Conservation (phyloP, 2,888 invertebrate genomes). For the Mesochorus sp. region DNA sequence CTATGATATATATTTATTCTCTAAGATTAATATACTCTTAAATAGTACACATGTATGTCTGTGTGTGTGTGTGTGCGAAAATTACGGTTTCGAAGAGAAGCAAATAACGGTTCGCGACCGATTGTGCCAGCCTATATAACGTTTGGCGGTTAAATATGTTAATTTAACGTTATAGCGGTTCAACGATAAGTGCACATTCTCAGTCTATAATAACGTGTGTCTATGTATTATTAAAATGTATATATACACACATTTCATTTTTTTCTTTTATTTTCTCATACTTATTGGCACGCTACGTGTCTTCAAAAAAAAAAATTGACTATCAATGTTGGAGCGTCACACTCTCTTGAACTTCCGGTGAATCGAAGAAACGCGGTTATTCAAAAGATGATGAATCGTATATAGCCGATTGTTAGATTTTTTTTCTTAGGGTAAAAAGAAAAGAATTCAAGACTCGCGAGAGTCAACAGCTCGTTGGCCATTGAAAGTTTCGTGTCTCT, state of each 20-base stretch:
- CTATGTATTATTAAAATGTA: not conserved
- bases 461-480: conserved; percentile 40
- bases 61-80: conserved; percentile 13
- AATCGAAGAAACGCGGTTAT: conserved; percentile 12
- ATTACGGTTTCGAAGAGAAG: conserved; percentile 28
- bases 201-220: not conserved
- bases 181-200: conserved; percentile 19
- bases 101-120: conserved; percentile 40
- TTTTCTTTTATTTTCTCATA: no score
- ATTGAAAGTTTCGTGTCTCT: conserved; percentile 25
- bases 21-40: not conserved
- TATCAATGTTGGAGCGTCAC: conserved; percentile 8
- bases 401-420: not conserved
- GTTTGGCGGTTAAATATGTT: conserved; percentile 43
- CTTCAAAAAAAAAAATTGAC: not conserved
- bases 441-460: not conserved
- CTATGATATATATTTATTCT: not conserved
- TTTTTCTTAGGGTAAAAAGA: not conserved
- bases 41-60: conserved; percentile 2
- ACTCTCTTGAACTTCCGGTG: conserved; percentile 46
- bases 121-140: conserved; percentile 21
- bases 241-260: no score
- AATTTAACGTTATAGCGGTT: conserved; percentile 52
- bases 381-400: conserved; percentile 18
- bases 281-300: no score